Evolutionary conservation across 2,113 vertebrate genomes (phyloP).

Genomic region (Procavia capensis): DNA sequence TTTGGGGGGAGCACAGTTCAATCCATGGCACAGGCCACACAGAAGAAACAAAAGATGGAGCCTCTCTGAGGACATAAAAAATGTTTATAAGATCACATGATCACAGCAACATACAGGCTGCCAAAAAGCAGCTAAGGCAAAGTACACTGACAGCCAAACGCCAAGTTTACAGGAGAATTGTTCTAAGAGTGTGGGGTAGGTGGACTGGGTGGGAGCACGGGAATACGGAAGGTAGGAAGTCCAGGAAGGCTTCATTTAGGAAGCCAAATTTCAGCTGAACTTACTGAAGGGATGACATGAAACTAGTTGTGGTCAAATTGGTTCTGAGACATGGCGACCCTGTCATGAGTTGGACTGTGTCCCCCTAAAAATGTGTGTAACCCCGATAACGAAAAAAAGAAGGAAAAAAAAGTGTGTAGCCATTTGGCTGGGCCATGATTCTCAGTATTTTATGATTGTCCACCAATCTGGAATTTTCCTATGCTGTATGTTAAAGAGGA

Average conservation of each 20-base stretch:
- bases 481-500: no score
- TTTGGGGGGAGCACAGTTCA: no score
- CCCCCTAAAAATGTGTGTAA: no score
- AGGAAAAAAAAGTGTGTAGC: no score
- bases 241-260: neutral
- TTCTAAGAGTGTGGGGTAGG: neutral
- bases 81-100: neutral
- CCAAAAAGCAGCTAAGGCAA: neutral
- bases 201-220: neutral
- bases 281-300: neutral
- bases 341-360: no score
- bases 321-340: neutral
- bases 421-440: no score
- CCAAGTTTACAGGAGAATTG: neutral
- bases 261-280: neutral
- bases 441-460: no score
- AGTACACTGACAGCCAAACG: no score
- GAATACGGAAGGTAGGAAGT: neutral
- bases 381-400: no score
- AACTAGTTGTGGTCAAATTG: neutral
- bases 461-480: no score
- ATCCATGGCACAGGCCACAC: no score
- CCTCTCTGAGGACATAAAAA: neutral
- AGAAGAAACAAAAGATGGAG: neutral
- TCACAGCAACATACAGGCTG: neutral